Percentiles rank a stretch among this genome's conserved stretches.
Conservation (phyloP, 1,140 invertebrate genomes). For the Drosophila malerkotliana region DNA sequence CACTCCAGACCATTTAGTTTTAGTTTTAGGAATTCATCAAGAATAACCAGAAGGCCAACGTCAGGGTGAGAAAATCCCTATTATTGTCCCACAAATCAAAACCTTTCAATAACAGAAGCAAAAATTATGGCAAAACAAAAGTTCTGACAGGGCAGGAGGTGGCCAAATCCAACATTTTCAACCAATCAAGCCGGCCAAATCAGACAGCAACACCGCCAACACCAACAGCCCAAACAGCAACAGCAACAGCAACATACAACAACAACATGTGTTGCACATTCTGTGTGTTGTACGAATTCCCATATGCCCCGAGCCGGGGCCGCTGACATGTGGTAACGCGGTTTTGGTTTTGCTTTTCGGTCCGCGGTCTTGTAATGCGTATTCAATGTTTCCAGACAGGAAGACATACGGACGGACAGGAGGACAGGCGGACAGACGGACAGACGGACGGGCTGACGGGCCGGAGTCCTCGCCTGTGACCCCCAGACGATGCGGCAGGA, state of each 20-base stretch:
- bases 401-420: slow-evolving; percentile 45
- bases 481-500: slow-evolving; percentile 68
- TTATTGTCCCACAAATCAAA: slow-evolving; percentile 55
- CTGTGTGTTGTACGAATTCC: slow-evolving; percentile 57
- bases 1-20: slow-evolving; percentile 8
- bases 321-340: slow-evolving; percentile 80
- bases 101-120: slow-evolving; percentile 64
- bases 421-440: neutral
- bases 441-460: slow-evolving; percentile 20
- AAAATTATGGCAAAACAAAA: slow-evolving; percentile 78
- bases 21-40: neutral
- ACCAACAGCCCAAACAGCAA: slow-evolving; percentile 14
- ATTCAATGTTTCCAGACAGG: slow-evolving; percentile 77
- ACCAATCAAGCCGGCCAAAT: slow-evolving; percentile 71
- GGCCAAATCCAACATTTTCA: slow-evolving; percentile 56
- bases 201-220: slow-evolving; percentile 54
- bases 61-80: too few relatives aligned
- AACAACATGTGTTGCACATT: slow-evolving; percentile 81
- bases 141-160: slow-evolving; percentile 43
- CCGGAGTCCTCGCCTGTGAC: slow-evolving; percentile 59
- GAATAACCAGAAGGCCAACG: neutral
- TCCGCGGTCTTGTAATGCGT: slow-evolving; percentile 78
- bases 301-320: slow-evolving; percentile 68
- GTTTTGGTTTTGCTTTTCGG: slow-evolving; percentile 76
- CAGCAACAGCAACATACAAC: slow-evolving; percentile 42